Evolutionary conservation across 2,113 vertebrate species (phyloP).

Genomic region (Vulpes lagopus): DNA sequence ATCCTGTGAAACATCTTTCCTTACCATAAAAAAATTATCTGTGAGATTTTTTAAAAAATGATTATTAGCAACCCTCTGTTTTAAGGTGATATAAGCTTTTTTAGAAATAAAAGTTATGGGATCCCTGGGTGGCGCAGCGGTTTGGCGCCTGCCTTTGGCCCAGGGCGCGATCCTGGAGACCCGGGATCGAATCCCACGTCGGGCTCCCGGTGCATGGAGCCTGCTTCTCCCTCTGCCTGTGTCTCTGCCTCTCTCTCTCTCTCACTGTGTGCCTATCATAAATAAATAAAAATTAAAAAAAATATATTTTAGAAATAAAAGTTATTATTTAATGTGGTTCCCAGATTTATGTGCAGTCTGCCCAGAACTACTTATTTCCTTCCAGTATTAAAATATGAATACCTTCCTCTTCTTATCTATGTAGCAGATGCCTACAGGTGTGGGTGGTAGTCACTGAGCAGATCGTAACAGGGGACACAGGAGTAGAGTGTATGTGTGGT

Average conservation of each 20-base stretch:
- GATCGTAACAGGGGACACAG: background rate
- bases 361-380: background rate
- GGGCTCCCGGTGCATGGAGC: too few relatives aligned
- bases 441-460: background rate
- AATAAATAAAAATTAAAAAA: too few relatives aligned
- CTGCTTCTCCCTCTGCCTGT: too few relatives aligned
- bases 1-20: background rate
- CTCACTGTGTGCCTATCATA: too few relatives aligned
- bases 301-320: slow-evolving; percentile 54
- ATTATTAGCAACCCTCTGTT: background rate
- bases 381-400: background rate
- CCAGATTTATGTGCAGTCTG: background rate
- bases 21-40: background rate
- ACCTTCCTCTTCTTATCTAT: background rate
- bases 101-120: slow-evolving; percentile 49
- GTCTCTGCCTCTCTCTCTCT: too few relatives aligned
- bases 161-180: too few relatives aligned
- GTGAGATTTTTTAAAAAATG: background rate
- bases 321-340: background rate
- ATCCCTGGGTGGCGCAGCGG: too few relatives aligned
- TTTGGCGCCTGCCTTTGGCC: too few relatives aligned
- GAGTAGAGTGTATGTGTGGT: background rate
- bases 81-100: background rate
- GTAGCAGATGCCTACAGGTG: background rate
- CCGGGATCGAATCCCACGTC: too few relatives aligned